Base-by-base conservation (phyloP, 2,113 vertebrate genomes). In the Callocephalon fimbriatum region DNA sequence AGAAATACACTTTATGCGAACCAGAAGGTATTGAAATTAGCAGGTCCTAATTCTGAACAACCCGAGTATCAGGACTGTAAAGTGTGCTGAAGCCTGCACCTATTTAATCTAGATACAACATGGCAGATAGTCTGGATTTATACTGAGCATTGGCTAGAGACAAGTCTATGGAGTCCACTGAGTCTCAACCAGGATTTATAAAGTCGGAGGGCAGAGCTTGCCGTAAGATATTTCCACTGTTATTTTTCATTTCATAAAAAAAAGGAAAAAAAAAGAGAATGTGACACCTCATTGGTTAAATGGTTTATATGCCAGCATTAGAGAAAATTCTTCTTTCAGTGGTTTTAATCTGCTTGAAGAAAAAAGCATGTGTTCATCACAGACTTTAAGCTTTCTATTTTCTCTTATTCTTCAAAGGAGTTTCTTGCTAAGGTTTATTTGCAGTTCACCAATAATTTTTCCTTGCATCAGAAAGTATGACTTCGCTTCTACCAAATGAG, bases 341-440 rank as follows among this genome's bases (percentile, higher is more conserved):
- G 20, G 61, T 56, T 93, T 94, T 96, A 61, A 58, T 86, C 67
- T 76, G n/a, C 32, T 48, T 73, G 32, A 88, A 95, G 40, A 80
- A 5, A 75, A 85, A 88, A 92, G 29, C 45, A 50, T 22, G 17
- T 35, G 22, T 16, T 82, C 66, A 45, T 58, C 37, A 42, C 11
- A 72, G 44, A 56, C 51, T 65, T 37, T 65, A 65, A 71, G 7
- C 13, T 84, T n/a, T 66, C 65, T 72, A 54, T 70, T 95, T 82
- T 62, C 32, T 83, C 50, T 74, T 80, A 63, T 27, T 26, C 18
- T 92, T 92, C 82, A 93, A 47, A 63, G 9, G 26, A 19, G 42
- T 74, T 88, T 77, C 66, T 86, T 82, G 29, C 58, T 56, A 61
- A 72, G 53, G 10, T 42, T 93, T 85, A 77, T 91, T 85, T 91